These are phyloP conservation scores for Crocuta crocuta DNA, from an alignment of 2,113 vertebrate genomes.

Conservation along the genomic window DNA sequence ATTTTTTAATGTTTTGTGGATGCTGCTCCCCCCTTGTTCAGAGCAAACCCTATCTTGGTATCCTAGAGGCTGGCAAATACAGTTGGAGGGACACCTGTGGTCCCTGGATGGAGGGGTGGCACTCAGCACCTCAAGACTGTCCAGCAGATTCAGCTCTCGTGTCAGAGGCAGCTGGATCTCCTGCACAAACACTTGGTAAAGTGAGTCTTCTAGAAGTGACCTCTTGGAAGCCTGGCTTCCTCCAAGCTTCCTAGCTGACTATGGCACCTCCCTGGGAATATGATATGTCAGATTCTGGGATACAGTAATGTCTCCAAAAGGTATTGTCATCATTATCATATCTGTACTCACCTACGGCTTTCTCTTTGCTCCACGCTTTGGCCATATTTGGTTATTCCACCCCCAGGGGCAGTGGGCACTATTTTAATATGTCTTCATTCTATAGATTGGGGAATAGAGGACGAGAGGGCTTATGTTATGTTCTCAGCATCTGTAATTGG, in stretches of 20 bases:
- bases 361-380: not conserved
- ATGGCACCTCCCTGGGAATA: too few relatives aligned
- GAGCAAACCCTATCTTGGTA: not conserved
- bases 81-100: not conserved
- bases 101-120: not conserved
- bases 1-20: conserved; percentile 62
- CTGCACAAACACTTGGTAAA: not conserved
- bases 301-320: not conserved
- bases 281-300: too few relatives aligned
- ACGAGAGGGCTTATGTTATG: not conserved
- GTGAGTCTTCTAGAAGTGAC: not conserved
- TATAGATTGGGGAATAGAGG: not conserved
- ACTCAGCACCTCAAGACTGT: not conserved
- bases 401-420: not conserved
- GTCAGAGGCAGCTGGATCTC: not conserved
- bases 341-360: not conserved
- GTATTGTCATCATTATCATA: fast-evolving
- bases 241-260: not conserved
- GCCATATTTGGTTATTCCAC: not conserved
- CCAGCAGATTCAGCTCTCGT: not conserved
- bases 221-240: not conserved
- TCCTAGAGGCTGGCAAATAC: not conserved
- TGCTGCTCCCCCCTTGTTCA: not conserved
- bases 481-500: not conserved
- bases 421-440: not conserved